Percentiles rank a stretch among this genome's conserved stretches.
Evolutionary conservation across 1,140 invertebrate genomes (phyloP).

Genomic region (Drosophila carrolli): DNA sequence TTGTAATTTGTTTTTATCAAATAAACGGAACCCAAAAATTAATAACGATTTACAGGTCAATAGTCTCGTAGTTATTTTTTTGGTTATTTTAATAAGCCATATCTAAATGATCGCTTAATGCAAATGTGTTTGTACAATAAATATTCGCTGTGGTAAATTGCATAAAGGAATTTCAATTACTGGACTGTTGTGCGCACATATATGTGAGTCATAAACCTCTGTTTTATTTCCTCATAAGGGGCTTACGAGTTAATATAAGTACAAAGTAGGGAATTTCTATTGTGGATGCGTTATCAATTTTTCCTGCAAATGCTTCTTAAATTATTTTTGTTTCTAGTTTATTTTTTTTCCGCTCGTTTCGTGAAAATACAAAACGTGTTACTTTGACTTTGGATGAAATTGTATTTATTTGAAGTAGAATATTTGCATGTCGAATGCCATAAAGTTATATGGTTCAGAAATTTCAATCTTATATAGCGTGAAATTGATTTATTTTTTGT

Average conservation of each 20-base stretch:
- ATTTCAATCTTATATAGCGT: background rate
- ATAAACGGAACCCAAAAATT: constrained; percentile 16
- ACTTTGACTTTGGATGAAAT: constrained; percentile 5
- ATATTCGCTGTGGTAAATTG: constrained; percentile 9
- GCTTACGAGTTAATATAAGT: background rate
- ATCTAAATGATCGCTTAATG: constrained; percentile 13
- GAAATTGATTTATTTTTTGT: constrained; percentile 22
- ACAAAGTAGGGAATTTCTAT: constrained; percentile 8
- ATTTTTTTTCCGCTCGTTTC: constrained; percentile 17
- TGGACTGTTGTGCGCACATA: background rate
- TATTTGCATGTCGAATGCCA: background rate
- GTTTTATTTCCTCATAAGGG: constrained; percentile 16
- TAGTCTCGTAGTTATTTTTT: constrained; percentile 12
- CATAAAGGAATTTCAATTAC: constrained; percentile 15
- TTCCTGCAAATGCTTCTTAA: background rate
- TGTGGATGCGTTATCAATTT: constrained; percentile 21
- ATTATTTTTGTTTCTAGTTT: constrained; percentile 14
- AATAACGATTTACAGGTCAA: constrained; percentile 29
- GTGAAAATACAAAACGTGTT: constrained; percentile 15
- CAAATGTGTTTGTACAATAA: background rate
- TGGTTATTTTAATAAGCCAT: background rate
- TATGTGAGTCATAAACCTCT: constrained; percentile 14
- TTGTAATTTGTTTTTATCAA: constrained; percentile 32
- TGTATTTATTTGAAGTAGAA: constrained; percentile 6
- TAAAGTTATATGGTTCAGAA: constrained; percentile 14